phyloP scores from a whole-genome alignment of 2,888 invertebrate species.

The Cheilosia vulpina region DNA sequence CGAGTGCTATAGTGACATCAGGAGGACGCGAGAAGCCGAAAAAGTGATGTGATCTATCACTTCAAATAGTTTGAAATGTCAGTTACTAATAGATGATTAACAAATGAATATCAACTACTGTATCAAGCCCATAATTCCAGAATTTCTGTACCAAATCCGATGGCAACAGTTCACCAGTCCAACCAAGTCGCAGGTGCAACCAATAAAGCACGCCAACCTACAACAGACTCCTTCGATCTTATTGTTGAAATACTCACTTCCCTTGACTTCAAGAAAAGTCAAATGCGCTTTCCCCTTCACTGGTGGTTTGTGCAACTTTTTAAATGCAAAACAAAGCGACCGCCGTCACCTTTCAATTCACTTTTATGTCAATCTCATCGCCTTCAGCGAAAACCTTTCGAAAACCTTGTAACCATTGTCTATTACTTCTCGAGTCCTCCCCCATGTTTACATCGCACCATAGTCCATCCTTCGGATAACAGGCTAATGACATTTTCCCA shows the following conservation, averaged over 20 bases:
- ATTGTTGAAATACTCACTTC: neutral
- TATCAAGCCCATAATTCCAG: too few relatives aligned
- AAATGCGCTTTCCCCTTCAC: neutral
- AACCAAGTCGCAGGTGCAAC: too few relatives aligned
- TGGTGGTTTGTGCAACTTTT: neutral
- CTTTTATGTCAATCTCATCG: slow-evolving; percentile 15
- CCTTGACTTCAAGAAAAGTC: neutral
- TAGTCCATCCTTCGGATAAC: slow-evolving; percentile 44
- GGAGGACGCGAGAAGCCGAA: neutral
- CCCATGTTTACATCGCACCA: slow-evolving; percentile 42
- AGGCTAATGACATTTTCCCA: slow-evolving; percentile 68
- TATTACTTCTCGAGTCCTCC: slow-evolving; percentile 39
- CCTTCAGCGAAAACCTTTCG: slow-evolving; percentile 24
- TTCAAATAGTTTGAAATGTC: too few relatives aligned
- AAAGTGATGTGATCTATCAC: too few relatives aligned
- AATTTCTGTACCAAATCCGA: too few relatives aligned
- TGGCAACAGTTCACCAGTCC: too few relatives aligned
- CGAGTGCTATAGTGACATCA: neutral
- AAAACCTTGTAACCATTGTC: slow-evolving; percentile 53
- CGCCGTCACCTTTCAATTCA: slow-evolving; percentile 24
- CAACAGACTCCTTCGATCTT: neutral
- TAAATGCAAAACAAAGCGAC: neutral
- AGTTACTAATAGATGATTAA: too few relatives aligned
- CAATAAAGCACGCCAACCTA: too few relatives aligned
- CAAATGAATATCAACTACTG: too few relatives aligned